phyloP scores from a whole-genome alignment of 2,113 vertebrate genomes.

The Mobula birostris region DNA sequence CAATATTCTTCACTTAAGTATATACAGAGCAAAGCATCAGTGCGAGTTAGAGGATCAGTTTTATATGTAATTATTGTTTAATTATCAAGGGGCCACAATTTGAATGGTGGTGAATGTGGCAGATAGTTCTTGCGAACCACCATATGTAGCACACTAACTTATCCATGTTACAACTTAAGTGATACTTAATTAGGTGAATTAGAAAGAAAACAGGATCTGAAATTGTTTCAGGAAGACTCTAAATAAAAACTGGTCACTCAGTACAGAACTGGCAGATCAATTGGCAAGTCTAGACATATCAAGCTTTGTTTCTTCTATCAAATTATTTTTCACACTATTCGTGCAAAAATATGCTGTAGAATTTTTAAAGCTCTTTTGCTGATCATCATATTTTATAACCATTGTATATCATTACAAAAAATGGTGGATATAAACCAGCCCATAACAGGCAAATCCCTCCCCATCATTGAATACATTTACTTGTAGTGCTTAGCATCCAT shows the following conservation, averaged over 20 bases:
- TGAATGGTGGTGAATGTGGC: background rate
- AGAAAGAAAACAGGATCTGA: background rate
- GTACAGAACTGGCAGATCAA: background rate
- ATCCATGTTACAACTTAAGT: background rate
- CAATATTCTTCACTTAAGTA: background rate
- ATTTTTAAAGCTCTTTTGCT: background rate
- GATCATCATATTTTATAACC: background rate
- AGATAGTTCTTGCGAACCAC: background rate
- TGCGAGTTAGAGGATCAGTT: background rate
- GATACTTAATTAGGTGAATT: background rate
- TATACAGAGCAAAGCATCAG: background rate
- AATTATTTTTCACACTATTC: background rate
- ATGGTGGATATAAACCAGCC: no score
- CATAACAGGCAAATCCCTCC: no score
- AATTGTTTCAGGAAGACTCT: background rate
- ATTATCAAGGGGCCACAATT: background rate
- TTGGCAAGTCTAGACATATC: background rate
- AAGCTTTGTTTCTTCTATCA: background rate
- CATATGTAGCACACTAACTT: background rate
- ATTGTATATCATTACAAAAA: no score
- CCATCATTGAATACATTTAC: no score
- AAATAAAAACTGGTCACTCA: background rate
- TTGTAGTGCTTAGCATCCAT: no score
- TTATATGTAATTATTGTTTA: background rate
- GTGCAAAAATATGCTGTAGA: background rate